Base-by-base conservation (phyloP, 1,140 invertebrate species). In the Hydropsyche tenuis region DNA sequence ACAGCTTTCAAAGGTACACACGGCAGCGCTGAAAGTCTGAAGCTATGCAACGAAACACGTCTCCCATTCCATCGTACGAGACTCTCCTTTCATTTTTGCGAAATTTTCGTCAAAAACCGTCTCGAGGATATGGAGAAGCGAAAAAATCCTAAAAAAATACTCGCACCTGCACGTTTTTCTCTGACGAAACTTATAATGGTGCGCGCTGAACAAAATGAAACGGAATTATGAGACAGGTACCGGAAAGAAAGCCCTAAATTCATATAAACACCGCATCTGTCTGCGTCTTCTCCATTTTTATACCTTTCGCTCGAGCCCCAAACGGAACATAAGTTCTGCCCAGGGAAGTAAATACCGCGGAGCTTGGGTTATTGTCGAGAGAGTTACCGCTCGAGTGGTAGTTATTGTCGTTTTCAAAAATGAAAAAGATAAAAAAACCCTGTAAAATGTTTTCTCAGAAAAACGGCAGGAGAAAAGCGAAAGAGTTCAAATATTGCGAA, bases 1-100 rank as follows among this genome's bases (percentile, higher is more conserved):
- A 73, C 72, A 65, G 62, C 65, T 73, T 51, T 73, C 16, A 70
- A 73, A 65, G 72, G 72, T 37, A 30, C 18, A 43, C 9, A 43
- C 9, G 63, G 66, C 51, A 73, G 23, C 66, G 16, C 60, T 7
- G n/a, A 51, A 23, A 16, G 7, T 18, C 37, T 25, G 12, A 37
- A 66, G 30, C 25, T 45, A 22, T 51, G 65, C 60, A 48, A 72
- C 56, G 62, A 64, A 72, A 62, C 70, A 16, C 37, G 7, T 30
- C 12, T 48, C 20, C 65, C 65, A 6, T 64, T 48, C 23, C 56
- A 62, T 20, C 62, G 14, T 16, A 46, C 2, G 2, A 1, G 45
- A 16, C 16, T 18, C 48, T 20, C 48, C 48, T 53, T 60, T 60
- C 56, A 60, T 60, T 60, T 60, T 23, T 60, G 11, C 18, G 20